Evolutionary conservation across 2,113 vertebrate genomes (phyloP).

Genomic region (Coptodon rendalli): DNA sequence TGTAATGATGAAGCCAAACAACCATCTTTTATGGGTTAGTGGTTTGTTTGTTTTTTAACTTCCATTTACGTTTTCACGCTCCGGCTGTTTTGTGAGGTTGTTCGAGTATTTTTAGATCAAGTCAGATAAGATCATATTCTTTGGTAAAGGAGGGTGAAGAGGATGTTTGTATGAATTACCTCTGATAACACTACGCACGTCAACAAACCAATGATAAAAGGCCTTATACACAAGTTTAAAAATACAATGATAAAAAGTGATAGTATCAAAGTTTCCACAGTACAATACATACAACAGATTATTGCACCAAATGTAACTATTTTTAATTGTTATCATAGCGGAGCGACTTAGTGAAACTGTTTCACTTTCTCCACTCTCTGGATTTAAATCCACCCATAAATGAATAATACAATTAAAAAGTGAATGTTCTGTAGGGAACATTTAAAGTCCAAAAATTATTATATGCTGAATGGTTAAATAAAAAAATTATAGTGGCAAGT

Average conservation of each 20-base stretch:
- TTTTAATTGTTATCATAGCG: not conserved
- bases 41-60: not conserved
- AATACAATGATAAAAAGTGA: conserved; percentile 50
- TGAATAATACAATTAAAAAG: not conserved
- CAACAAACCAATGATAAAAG: conserved; percentile 11
- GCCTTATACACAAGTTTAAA: conserved; percentile 43
- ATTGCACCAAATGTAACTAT: conserved; percentile 51
- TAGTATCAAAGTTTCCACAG: conserved; percentile 48
- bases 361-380: not conserved
- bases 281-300: conserved; percentile 36
- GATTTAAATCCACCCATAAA: not conserved
- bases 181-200: not conserved
- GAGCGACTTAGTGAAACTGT: not conserved
- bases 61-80: not conserved
- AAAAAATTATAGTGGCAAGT: not conserved
- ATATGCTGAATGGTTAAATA: not conserved
- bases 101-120: not conserved
- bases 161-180: not conserved
- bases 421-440: accelerated
- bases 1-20: not conserved
- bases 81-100: not conserved
- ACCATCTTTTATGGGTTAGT: not conserved
- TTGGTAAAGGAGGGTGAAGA: conserved; percentile 61
- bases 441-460: not conserved
- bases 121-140: conserved; percentile 46